phyloP scores from a whole-genome alignment of 2,797 vertebrate genomes.

The Heliangelus exortis region DNA sequence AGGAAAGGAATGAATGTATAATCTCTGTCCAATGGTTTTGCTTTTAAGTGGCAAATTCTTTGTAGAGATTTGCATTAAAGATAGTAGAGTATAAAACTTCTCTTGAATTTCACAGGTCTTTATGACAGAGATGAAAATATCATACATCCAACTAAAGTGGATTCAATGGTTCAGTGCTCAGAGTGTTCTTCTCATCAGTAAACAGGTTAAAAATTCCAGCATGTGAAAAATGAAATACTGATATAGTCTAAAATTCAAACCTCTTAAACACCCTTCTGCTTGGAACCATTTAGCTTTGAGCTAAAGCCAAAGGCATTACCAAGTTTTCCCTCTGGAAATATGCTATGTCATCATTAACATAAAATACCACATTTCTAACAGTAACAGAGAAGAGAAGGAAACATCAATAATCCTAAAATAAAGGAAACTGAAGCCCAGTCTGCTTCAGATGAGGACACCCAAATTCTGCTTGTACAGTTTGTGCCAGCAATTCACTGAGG shows the following conservation, averaged over 20 bases:
- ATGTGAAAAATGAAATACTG: conserved; percentile 67
- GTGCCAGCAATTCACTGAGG: not conserved
- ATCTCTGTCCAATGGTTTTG: conserved; percentile 46
- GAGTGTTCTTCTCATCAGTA: conserved; percentile 62
- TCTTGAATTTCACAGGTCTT: conserved; percentile 51
- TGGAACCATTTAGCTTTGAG: conserved; percentile 51
- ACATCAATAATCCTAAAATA: not conserved
- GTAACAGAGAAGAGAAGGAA: not conserved
- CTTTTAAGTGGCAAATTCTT: conserved; percentile 43
- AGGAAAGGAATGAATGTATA: conserved; percentile 21
- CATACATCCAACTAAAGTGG: conserved; percentile 54
- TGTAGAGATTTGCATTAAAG: conserved; percentile 56
- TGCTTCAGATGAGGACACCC: not conserved
- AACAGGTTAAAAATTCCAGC: conserved; percentile 67
- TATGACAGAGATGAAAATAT: conserved; percentile 63
- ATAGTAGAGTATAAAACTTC: conserved; percentile 34
- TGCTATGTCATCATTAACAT: not conserved
- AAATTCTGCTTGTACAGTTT: not conserved
- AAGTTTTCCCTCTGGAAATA: conserved; percentile 1
- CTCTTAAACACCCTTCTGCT: conserved; percentile 47
- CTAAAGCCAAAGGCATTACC: conserved; percentile 6
- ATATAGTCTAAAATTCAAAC: conserved; percentile 72
- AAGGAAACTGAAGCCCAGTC: not conserved
- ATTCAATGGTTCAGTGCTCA: conserved; percentile 66
- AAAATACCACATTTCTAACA: not conserved